Conservation (phyloP, 2,797 vertebrate species). For the Apogon hyalosoma region DNA sequence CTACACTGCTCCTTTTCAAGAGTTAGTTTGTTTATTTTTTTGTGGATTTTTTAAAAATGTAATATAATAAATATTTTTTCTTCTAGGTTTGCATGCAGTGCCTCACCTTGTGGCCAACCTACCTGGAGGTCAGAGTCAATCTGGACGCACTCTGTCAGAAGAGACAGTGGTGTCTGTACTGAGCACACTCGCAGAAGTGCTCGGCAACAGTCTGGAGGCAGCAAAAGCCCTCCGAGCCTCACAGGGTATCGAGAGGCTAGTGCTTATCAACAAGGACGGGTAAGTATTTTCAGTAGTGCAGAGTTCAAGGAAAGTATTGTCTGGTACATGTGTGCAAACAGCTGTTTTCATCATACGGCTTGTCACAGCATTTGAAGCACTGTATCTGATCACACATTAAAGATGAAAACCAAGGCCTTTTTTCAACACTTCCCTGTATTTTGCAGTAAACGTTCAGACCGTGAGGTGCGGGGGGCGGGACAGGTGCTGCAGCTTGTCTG, state of each 20-base stretch:
- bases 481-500: slow-evolving; percentile 95
- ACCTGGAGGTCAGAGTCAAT: slow-evolving; percentile 89
- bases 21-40: no score
- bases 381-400: no score
- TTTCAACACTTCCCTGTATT: background rate
- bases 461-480: slow-evolving; percentile 92
- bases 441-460: slow-evolving; percentile 91
- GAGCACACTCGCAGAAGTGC: slow-evolving; percentile 93
- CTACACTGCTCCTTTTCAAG: background rate
- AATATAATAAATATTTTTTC: background rate
- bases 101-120: slow-evolving; percentile 91
- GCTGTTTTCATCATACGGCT: background rate
- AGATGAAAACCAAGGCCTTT: background rate
- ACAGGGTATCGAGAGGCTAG: slow-evolving; percentile 95
- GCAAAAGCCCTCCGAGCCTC: slow-evolving; percentile 93
- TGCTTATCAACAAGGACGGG: slow-evolving; percentile 97
- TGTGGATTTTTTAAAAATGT: no score
- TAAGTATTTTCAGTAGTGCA: slow-evolving; percentile 53
- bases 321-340: background rate
- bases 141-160: slow-evolving; percentile 89
- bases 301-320: slow-evolving; percentile 6
- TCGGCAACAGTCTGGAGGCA: slow-evolving; percentile 92
- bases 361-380: background rate
- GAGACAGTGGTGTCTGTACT: slow-evolving; percentile 94
- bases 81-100: slow-evolving; percentile 92